A percentile compares a stretch with the other conserved stretches of the same genome.
phyloP scores from a whole-genome alignment of 2,113 vertebrate genomes.

The Planiliza haematocheilus region DNA sequence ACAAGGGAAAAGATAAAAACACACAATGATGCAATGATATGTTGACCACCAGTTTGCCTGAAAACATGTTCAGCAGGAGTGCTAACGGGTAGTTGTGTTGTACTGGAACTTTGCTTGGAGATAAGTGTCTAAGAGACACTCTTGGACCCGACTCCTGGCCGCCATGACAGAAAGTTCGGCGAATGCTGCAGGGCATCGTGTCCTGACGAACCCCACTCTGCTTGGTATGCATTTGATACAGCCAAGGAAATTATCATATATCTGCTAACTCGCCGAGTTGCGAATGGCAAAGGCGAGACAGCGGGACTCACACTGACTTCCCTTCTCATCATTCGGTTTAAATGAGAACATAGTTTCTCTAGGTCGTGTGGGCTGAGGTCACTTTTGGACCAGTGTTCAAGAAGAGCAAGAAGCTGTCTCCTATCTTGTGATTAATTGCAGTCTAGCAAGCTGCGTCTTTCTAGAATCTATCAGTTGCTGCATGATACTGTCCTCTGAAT shows the following conservation, averaged over 20 bases:
- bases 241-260: constrained; percentile 31
- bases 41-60: not conserved
- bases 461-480: constrained; percentile 1
- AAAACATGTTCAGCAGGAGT: not conserved
- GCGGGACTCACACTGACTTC: constrained; percentile 28
- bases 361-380: constrained; percentile 17
- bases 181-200: constrained; percentile 22
- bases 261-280: constrained; percentile 30
- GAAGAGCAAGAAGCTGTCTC: constrained; percentile 21
- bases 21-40: not conserved
- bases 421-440: constrained; percentile 13
- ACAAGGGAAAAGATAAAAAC: constrained; percentile 7
- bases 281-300: constrained; percentile 27
- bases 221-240: constrained; percentile 31
- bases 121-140: constrained; percentile 15
- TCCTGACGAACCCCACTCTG: constrained; percentile 14
- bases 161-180: constrained; percentile 42
- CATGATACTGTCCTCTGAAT: not conserved
- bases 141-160: constrained; percentile 9
- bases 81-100: not conserved
- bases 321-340: constrained; percentile 38
- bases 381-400: constrained; percentile 29
- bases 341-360: constrained; percentile 29
- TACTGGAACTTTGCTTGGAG: not conserved
- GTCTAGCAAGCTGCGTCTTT: not conserved